Conservation (phyloP, 2,888 invertebrate species). For the Polymixis lichenea region DNA sequence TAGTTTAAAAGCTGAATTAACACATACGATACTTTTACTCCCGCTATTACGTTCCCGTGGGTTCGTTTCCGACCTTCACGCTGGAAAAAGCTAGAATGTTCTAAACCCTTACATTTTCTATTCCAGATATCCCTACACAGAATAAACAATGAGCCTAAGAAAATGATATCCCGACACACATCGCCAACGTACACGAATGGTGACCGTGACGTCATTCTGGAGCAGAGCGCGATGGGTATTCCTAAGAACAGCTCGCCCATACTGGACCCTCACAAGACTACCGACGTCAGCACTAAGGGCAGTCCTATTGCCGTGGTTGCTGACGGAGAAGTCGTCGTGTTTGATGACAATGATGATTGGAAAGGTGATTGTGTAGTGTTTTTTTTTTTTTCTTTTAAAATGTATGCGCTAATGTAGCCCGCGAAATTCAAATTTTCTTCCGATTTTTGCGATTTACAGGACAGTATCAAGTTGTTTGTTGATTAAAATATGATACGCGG, state of each 20-base stretch:
- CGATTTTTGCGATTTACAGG: too few species aligned
- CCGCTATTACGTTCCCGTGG: too few species aligned
- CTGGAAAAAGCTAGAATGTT: too few species aligned
- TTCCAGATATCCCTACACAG: conserved; percentile 87
- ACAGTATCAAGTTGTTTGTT: too few species aligned
- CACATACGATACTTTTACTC: too few species aligned
- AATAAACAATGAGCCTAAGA: conserved; percentile 87
- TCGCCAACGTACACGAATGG: conserved; percentile 88
- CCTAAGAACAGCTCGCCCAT: conserved; percentile 88
- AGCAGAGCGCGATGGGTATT: conserved; percentile 82
- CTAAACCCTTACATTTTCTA: too few species aligned
- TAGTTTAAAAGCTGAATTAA: too few species aligned
- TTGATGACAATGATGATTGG: conserved; percentile 96
- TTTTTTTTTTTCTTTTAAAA: background rate
- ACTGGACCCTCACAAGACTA: conserved; percentile 86
- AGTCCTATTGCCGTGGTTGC: conserved; percentile 92
- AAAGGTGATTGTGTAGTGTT: conserved; percentile 89
- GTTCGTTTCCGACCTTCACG: too few species aligned
- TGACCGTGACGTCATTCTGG: conserved; percentile 79
- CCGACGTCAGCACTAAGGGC: conserved; percentile 85
- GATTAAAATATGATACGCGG: too few species aligned
- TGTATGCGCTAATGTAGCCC: too few species aligned
- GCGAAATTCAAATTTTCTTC: too few species aligned
- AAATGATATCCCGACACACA: conserved; percentile 88
- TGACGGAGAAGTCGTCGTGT: conserved; percentile 95